Conservation (phyloP, 1,140 invertebrate species). For the Cataglyphis hispanica region DNA sequence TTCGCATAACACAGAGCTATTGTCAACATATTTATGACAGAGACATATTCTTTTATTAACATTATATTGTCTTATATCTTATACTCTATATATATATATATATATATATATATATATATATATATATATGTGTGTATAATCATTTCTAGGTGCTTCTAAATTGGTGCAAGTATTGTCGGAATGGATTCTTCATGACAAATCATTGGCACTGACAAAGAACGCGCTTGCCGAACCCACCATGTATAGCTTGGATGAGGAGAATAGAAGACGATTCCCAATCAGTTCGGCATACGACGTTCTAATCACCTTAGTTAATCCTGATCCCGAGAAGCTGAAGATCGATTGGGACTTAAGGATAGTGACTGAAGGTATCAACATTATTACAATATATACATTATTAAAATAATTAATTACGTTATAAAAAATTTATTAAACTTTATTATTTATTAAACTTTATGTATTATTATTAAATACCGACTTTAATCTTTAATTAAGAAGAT, state of each 20-base stretch:
- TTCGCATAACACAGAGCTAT: not conserved
- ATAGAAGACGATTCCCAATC: constrained; percentile 85
- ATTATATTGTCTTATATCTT: not conserved
- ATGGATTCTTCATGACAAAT: constrained; percentile 84
- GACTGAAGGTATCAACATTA: constrained; percentile 87
- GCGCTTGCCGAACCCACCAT: constrained; percentile 83
- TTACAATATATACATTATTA: no score
- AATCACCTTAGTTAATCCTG: constrained; percentile 92
- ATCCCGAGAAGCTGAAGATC: constrained; percentile 90
- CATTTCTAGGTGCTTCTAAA: constrained; percentile 75
- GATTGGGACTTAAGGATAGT: constrained; percentile 90
- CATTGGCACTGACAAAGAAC: constrained; percentile 81
- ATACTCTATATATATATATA: not conserved
- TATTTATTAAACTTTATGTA: not conserved
- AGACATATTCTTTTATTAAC: no score
- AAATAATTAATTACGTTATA: not conserved
- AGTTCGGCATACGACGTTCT: constrained; percentile 91
- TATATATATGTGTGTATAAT: constrained; percentile 3
- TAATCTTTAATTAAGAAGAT: not conserved
- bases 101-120: constrained; percentile 14
- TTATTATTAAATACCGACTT: not conserved
- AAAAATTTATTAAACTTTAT: not conserved
- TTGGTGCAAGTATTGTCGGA: constrained; percentile 81
- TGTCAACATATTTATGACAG: not conserved
- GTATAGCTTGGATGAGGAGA: constrained; percentile 83